Conservation (phyloP, 2,113 vertebrate species). For the Limnothrissa miodon region DNA sequence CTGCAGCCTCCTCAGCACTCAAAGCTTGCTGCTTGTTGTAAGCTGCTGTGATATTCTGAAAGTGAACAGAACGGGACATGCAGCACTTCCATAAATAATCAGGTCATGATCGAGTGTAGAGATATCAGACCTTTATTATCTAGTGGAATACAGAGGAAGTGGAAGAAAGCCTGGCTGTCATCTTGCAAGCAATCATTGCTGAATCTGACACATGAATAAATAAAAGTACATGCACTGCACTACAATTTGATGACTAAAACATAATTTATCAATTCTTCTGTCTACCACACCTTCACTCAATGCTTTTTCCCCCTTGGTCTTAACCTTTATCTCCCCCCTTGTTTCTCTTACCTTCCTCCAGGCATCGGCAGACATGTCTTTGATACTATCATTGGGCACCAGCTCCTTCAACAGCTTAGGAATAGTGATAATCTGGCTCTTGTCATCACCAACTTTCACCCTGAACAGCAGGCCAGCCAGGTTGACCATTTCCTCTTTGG, state of each 20-base stretch:
- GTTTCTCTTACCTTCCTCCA: conserved; percentile 85
- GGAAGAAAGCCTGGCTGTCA: not conserved
- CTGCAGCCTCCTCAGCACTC: conserved; percentile 80
- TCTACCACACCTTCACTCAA: not conserved
- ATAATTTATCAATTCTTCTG: not conserved
- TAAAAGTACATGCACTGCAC: not conserved
- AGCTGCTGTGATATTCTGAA: conserved; percentile 65
- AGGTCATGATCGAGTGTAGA: not conserved
- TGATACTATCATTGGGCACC: conserved; percentile 83
- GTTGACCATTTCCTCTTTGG: conserved; percentile 81
- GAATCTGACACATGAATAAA: no score
- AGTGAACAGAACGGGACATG: not conserved
- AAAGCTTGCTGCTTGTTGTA: conserved; percentile 77
- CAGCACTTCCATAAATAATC: not conserved
- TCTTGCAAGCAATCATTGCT: no score
- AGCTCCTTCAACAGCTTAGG: conserved; percentile 86
- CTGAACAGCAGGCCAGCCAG: conserved; percentile 86
- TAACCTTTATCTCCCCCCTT: not conserved
- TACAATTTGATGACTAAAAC: no score
- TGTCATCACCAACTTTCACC: conserved; percentile 74
- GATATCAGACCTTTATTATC: not conserved
- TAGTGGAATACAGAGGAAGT: not conserved
- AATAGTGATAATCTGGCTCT: conserved; percentile 71
- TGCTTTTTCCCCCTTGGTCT: not conserved
- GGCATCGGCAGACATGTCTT: conserved; percentile 80